These are phyloP conservation scores for Chrysotoxum bicinctum DNA, from an alignment of 2,888 invertebrate genomes.

Conservation along the genomic window DNA sequence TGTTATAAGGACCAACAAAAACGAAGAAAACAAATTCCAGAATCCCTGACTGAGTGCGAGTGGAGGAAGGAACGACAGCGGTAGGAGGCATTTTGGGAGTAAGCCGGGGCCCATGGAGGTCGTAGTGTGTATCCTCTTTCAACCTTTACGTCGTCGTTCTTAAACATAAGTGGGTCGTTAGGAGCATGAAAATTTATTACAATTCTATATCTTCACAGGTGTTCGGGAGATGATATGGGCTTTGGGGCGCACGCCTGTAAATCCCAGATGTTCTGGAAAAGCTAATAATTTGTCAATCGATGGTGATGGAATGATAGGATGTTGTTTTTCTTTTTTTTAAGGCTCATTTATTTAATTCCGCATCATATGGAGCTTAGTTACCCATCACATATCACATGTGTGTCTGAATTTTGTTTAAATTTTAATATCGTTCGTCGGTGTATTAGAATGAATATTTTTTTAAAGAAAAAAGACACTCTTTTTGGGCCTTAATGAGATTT, in stretches of 20 bases:
- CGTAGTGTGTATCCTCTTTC: neutral
- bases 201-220: constrained; percentile 58
- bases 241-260: constrained; percentile 29
- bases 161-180: constrained; percentile 65
- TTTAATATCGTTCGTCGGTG: neutral
- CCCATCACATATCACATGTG: neutral
- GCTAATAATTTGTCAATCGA: constrained; percentile 66
- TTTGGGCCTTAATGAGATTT: constrained; percentile 16
- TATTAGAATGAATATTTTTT: neutral
- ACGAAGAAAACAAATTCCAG: neutral
- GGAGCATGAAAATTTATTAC: constrained; percentile 66
- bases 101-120: neutral
- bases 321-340: neutral
- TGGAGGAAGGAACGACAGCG: neutral
- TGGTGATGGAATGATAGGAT: neutral
- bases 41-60: neutral
- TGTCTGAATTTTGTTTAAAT: neutral
- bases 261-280: constrained; percentile 61
- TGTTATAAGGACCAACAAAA: constrained; percentile 3
- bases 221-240: constrained; percentile 32
- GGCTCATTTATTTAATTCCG: neutral
- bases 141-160: constrained; percentile 7
- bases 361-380: neutral
- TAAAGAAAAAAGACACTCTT: neutral
- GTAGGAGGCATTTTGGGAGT: constrained; percentile 1